A percentile compares a stretch with the other conserved stretches of the same genome.
Evolutionary conservation across 2,797 vertebrate genomes (phyloP).

Genomic region (Anguilla anguilla): DNA sequence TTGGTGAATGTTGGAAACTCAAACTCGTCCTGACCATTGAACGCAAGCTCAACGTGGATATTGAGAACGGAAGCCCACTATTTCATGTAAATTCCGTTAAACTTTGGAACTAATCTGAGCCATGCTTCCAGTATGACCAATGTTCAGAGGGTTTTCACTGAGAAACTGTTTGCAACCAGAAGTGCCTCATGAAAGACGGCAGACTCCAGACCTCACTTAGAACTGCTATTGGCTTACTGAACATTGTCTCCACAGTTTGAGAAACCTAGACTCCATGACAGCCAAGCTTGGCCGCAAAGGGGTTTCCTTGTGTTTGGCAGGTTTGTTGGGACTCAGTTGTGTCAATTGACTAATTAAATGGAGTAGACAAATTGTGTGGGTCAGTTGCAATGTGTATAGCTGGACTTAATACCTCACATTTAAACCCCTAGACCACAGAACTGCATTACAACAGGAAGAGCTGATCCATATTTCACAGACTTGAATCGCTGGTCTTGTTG

Average conservation of each 20-base stretch:
- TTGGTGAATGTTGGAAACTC: neutral
- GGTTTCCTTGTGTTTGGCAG: neutral
- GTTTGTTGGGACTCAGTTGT: neutral
- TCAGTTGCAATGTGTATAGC: neutral
- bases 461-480: too few species aligned
- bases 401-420: neutral
- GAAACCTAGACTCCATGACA: neutral
- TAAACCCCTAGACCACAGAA: neutral
- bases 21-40: neutral
- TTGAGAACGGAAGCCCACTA: too few species aligned
- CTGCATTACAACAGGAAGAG: too few species aligned
- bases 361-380: neutral
- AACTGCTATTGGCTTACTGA: neutral
- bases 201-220: neutral
- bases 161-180: neutral
- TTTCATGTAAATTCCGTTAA: too few species aligned
- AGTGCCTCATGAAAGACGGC: neutral
- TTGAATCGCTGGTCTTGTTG: too few species aligned
- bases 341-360: neutral
- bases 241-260: neutral
- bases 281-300: neutral
- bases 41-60: neutral
- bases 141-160: neutral
- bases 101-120: too few species aligned
- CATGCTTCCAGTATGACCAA: too few species aligned